Conservation (phyloP, 2,797 vertebrate genomes). For the Chaenodraco wilsoni region DNA sequence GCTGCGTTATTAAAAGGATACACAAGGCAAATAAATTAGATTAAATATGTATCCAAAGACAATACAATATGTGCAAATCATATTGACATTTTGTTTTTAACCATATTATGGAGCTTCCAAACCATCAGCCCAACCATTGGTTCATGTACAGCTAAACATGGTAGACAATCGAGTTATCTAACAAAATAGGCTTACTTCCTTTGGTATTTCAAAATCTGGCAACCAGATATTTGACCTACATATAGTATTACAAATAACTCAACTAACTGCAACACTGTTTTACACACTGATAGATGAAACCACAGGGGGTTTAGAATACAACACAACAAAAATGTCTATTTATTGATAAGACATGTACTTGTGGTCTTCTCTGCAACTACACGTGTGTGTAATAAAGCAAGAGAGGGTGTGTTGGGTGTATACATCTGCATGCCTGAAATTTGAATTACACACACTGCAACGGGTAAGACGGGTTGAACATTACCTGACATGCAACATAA, state of each 20-base stretch:
- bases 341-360: background rate
- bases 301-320: background rate
- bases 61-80: no score
- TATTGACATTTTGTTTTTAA: no score
- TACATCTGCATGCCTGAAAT: background rate
- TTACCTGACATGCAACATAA: background rate
- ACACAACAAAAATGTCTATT: background rate
- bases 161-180: background rate
- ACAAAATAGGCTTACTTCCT: background rate
- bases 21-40: no score
- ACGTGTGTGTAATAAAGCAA: background rate
- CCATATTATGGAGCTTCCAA: no score
- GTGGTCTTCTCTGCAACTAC: background rate
- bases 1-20: background rate
- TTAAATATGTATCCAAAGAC: no score
- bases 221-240: background rate
- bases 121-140: background rate
- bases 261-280: background rate
- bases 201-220: background rate
- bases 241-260: no score
- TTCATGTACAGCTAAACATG: background rate
- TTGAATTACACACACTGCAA: background rate
- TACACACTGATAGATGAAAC: background rate
- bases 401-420: background rate
- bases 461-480: conserved; percentile 33